Evolutionary conservation across 1,140 invertebrate species (phyloP).

Genomic region (Meteorus sp.): DNA sequence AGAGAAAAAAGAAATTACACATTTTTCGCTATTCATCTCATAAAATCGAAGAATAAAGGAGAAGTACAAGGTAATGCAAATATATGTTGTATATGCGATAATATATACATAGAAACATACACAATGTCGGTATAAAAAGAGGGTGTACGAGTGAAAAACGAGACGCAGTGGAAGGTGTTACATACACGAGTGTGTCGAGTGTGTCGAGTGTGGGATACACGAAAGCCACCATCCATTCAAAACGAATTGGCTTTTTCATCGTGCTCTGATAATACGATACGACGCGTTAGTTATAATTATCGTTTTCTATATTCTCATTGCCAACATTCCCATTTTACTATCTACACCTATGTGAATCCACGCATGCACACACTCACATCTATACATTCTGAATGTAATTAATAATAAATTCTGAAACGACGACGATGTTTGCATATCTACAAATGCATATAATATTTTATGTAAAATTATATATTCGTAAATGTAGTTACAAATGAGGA

Average conservation of each 20-base stretch:
- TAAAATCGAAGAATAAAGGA: constrained; percentile 13
- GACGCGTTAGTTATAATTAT: constrained; percentile 26
- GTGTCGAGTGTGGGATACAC: constrained; percentile 17
- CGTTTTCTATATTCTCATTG: not conserved
- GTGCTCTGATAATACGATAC: constrained; percentile 18
- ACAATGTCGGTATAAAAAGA: no score
- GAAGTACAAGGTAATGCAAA: not conserved
- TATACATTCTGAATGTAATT: no score
- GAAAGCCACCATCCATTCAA: constrained; percentile 20
- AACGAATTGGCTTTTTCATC: constrained; percentile 23
- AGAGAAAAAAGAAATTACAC: not conserved
- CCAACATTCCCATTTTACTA: not conserved
- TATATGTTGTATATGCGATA: not conserved
- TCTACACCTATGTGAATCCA: no score
- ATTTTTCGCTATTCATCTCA: not conserved
- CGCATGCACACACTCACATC: no score
- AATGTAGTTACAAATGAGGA: not conserved
- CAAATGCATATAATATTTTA: constrained; percentile 15
- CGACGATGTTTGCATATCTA: constrained; percentile 18
- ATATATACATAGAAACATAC: no score
- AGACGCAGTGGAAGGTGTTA: constrained; percentile 2
- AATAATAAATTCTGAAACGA: constrained; percentile 20
- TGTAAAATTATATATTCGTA: constrained; percentile 4
- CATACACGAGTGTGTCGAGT: no score
- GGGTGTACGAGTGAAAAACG: constrained; percentile 9